A percentile compares a stretch with the other conserved stretches of the same genome.
These are phyloP conservation scores for Drosophila dunni DNA, from an alignment of 1,140 invertebrate genomes.

Conservation along the genomic window DNA sequence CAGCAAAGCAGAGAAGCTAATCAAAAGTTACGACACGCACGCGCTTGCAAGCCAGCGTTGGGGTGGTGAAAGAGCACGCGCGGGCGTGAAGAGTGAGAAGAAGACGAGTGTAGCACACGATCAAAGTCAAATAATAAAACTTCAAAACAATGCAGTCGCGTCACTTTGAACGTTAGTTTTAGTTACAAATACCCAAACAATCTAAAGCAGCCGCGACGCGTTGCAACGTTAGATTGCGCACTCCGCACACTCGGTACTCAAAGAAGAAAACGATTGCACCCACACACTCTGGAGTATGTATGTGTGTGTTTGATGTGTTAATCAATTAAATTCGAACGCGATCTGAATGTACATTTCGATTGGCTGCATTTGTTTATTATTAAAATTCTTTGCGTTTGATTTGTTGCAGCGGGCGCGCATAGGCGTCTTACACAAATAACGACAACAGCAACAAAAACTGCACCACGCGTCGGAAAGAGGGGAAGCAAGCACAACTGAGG, in stretches of 20 bases:
- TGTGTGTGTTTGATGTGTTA: slow-evolving; percentile 46
- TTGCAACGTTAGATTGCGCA: slow-evolving; percentile 37
- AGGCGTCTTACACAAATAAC: slow-evolving; percentile 19
- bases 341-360: slow-evolving; percentile 55
- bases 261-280: slow-evolving; percentile 40
- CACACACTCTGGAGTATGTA: slow-evolving; percentile 17
- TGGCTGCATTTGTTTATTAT: slow-evolving; percentile 54
- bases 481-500: slow-evolving; percentile 29
- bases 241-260: slow-evolving; percentile 24
- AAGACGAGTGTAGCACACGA: slow-evolving; percentile 47
- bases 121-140: slow-evolving; percentile 64
- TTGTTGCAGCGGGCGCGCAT: slow-evolving; percentile 62
- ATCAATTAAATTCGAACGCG: slow-evolving; percentile 71
- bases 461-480: slow-evolving; percentile 47
- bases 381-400: slow-evolving; percentile 53
- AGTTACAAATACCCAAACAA: slow-evolving; percentile 31
- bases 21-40: slow-evolving; percentile 81
- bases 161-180: slow-evolving; percentile 60
- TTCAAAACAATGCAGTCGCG: slow-evolving; percentile 65
- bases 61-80: slow-evolving; percentile 2
- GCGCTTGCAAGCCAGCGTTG: slow-evolving; percentile 43
- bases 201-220: slow-evolving; percentile 1
- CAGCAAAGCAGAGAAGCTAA: slow-evolving; percentile 53
- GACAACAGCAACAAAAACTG: slow-evolving; percentile 20
- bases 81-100: background rate